Conservation (phyloP, 2,888 invertebrate genomes). For the Drosophila peninsularis region DNA sequence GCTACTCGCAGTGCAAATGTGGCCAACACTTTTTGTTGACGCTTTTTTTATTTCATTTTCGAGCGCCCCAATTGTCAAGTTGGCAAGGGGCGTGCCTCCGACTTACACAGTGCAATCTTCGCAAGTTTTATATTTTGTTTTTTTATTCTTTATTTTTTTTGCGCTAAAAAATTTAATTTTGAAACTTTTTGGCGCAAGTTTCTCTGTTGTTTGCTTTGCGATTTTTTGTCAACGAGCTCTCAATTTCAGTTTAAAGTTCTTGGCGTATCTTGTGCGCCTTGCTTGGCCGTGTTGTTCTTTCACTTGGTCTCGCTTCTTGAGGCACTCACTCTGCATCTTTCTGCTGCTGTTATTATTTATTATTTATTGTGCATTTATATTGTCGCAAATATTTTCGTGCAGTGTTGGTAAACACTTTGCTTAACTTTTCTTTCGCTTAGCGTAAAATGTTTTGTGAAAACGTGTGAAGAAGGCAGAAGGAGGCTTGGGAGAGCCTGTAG, state of each 20-base stretch:
- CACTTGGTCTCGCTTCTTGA: constrained; percentile 1
- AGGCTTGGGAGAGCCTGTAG: not conserved
- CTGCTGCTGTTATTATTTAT: constrained; percentile 35
- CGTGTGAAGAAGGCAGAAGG: constrained; percentile 11
- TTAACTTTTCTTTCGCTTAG: constrained; percentile 34
- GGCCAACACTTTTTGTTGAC: constrained; percentile 34
- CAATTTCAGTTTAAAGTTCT: constrained; percentile 56
- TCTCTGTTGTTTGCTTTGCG: constrained; percentile 44
- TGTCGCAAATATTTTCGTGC: constrained; percentile 44
- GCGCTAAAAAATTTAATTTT: constrained; percentile 38
- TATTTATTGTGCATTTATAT: constrained; percentile 56
- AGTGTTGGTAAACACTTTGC: constrained; percentile 45
- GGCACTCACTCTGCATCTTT: constrained; percentile 2
- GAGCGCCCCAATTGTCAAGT: constrained; percentile 8
- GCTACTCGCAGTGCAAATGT: constrained; percentile 11
- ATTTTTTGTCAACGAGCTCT: constrained; percentile 47
- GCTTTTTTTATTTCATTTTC: constrained; percentile 12
- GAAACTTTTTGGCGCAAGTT: constrained; percentile 38
- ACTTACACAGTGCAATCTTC: constrained; percentile 44
- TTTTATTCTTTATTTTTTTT: constrained; percentile 15
- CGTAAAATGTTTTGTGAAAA: no score
- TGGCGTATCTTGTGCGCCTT: constrained; percentile 8
- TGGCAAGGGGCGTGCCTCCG: not conserved
- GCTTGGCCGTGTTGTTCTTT: not conserved
- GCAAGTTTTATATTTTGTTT: constrained; percentile 32